phyloP scores from a whole-genome alignment of 2,113 vertebrate genomes.

The Nothoprocta perdicaria region DNA sequence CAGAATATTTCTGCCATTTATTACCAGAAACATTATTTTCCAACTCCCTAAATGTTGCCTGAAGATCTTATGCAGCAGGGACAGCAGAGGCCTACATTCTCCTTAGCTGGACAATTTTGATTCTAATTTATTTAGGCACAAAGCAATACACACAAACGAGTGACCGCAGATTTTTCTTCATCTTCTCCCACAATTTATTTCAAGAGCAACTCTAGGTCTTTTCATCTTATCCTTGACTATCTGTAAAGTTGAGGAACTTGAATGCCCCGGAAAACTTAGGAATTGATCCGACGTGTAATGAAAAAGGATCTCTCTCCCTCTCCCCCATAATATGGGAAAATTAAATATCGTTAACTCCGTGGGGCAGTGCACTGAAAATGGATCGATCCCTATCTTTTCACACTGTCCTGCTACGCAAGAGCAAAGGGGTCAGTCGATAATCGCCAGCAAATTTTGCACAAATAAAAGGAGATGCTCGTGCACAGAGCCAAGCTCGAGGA shows the following conservation, averaged over 20 bases:
- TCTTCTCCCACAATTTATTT: conserved; percentile 17
- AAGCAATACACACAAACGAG: conserved; percentile 61
- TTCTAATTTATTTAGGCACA: conserved; percentile 77
- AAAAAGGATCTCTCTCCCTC: conserved; percentile 49
- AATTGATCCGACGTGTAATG: conserved; percentile 67
- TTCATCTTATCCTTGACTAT: conserved; percentile 25
- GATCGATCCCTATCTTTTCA: conserved; percentile 52
- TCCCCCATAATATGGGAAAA: conserved; percentile 38
- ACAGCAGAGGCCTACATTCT: conserved; percentile 65
- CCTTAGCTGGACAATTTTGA: conserved; percentile 71
- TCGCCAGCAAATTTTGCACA: conserved; percentile 34
- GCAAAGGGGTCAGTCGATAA: conserved; percentile 58
- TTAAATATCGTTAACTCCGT: conserved; percentile 65
- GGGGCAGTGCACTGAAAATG: conserved; percentile 50
- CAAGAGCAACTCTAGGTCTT: conserved; percentile 28
- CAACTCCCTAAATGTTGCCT: conserved; percentile 73
- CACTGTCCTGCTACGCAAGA: conserved; percentile 31
- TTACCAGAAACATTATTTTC: conserved; percentile 83
- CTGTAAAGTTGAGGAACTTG: conserved; percentile 44
- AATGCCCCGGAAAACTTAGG: conserved; percentile 48
- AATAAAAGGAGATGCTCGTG: conserved; percentile 48
- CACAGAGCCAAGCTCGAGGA: neutral
- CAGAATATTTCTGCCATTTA: conserved; percentile 81
- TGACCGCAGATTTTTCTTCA: conserved; percentile 52
- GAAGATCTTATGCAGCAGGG: conserved; percentile 68